Conservation (phyloP, 2,888 invertebrate species). For the Serrognathus titanus region DNA sequence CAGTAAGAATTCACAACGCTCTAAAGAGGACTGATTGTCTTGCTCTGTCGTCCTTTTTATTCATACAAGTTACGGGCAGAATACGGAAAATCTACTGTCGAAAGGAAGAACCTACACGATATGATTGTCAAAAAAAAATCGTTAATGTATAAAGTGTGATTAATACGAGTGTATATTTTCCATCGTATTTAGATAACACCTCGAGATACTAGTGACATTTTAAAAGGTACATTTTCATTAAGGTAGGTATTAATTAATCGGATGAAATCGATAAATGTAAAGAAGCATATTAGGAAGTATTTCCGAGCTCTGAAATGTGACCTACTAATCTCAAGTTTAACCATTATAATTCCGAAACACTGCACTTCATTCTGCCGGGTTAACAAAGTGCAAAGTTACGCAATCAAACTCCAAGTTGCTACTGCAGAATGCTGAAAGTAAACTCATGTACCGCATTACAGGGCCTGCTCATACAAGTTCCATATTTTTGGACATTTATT, state of each 20-base stretch:
- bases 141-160: too few species aligned
- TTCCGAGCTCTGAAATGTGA: conserved; percentile 34
- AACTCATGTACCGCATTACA: conserved; percentile 30
- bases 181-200: too few species aligned
- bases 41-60: too few species aligned
- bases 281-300: conserved; percentile 32
- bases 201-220: too few species aligned
- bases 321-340: conserved; percentile 41
- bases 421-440: conserved; percentile 30
- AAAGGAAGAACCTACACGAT: too few species aligned
- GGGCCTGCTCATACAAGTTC: conserved; percentile 22
- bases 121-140: too few species aligned
- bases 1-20: conserved; percentile 20
- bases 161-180: too few species aligned
- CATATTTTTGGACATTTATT: conserved; percentile 23
- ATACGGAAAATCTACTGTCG: too few species aligned
- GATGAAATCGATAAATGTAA: neutral
- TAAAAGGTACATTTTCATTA: too few species aligned
- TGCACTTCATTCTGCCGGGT: conserved; percentile 43
- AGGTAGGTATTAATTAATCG: too few species aligned
- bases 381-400: conserved; percentile 47
- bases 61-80: too few species aligned
- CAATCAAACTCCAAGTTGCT: conserved; percentile 39
- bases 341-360: conserved; percentile 47
- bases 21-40: conserved; percentile 14